Conservation (phyloP, 92 coral and sea anemone genomes). For the Actinernus sp. region DNA sequence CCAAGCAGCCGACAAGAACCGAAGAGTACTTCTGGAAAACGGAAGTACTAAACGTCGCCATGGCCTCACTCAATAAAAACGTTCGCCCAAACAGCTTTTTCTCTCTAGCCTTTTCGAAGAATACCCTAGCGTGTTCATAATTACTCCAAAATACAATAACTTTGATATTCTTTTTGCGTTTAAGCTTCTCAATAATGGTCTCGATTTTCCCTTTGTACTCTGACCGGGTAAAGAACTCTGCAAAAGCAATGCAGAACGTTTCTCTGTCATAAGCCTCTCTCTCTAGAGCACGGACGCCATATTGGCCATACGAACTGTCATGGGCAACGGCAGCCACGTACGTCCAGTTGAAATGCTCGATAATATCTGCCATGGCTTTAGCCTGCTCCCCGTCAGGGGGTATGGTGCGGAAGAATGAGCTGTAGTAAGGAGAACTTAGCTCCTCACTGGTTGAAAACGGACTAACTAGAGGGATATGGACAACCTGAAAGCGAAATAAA, state of each 20-base stretch:
- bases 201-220: slow-evolving; percentile 3
- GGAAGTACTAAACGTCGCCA: slow-evolving; percentile 2
- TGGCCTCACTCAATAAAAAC: slow-evolving; percentile 7
- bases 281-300: slow-evolving; percentile 11
- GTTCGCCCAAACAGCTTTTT: slow-evolving; percentile 3
- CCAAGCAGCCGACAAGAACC: slow-evolving; percentile 8
- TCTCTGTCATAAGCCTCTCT: slow-evolving; percentile 9
- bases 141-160: slow-evolving; percentile 11
- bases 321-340: slow-evolving; percentile 15
- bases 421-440: slow-evolving; percentile 11
- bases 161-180: background rate
- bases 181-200: background rate
- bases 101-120: slow-evolving; percentile 1
- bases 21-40: background rate
- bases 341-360: slow-evolving; percentile 12
- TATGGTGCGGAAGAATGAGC: slow-evolving; percentile 4
- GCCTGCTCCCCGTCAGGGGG: slow-evolving; percentile 14
- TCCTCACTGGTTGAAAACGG: slow-evolving; percentile 22
- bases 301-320: slow-evolving; percentile 4
- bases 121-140: background rate
- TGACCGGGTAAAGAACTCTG: slow-evolving; percentile 11
- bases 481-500: background rate
- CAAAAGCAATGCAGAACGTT: slow-evolving; percentile 17
- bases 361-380: slow-evolving; percentile 1
- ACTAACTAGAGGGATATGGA: background rate